A percentile compares a stretch with the other conserved stretches of the same genome.
Conservation (phyloP, 2,797 vertebrate species). For the Coreius guichenoti region DNA sequence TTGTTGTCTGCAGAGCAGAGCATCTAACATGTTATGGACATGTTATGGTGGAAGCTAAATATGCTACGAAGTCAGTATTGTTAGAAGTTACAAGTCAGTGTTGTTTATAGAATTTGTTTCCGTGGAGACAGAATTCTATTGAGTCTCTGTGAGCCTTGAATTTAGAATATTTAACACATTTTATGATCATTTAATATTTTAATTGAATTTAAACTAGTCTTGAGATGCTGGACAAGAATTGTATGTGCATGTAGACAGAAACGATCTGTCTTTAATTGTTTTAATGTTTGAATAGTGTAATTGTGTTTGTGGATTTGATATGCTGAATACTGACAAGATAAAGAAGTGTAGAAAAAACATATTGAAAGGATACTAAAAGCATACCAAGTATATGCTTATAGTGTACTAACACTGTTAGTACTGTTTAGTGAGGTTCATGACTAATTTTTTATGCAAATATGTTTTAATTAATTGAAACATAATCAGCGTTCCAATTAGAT, state of each 20-base stretch:
- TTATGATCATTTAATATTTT: slow-evolving; percentile 29
- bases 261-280: background rate
- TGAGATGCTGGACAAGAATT: slow-evolving; percentile 6
- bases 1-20: slow-evolving; percentile 28
- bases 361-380: background rate
- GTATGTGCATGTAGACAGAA: background rate
- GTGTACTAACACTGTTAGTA: no score
- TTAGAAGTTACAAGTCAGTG: slow-evolving; percentile 15
- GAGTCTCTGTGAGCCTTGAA: slow-evolving; percentile 5
- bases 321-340: background rate
- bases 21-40: background rate
- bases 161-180: slow-evolving; percentile 8
- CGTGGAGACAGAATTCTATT: background rate
- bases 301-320: background rate
- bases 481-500: background rate
- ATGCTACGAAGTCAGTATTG: slow-evolving; percentile 3
- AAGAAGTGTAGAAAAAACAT: background rate
- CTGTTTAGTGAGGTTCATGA: background rate
- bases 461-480: background rate
- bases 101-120: slow-evolving; percentile 22
- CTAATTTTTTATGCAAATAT: background rate
- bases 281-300: background rate
- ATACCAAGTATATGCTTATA: background rate
- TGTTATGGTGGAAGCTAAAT: background rate
- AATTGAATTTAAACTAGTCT: background rate